Conservation (phyloP, 2,797 vertebrate genomes). For the Hemitrygon akajei region DNA sequence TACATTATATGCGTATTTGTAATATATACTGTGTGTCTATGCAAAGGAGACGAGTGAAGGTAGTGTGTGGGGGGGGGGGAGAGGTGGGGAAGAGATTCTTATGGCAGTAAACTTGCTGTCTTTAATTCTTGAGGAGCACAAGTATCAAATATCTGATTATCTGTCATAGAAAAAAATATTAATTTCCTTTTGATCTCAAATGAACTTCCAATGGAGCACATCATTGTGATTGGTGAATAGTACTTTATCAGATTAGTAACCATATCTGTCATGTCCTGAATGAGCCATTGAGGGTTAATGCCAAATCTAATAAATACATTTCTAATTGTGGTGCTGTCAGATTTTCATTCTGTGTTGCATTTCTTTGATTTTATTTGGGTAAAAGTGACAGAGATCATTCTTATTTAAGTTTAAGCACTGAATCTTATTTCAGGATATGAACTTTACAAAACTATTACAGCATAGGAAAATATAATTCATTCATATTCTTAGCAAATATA, state of each 20-base stretch:
- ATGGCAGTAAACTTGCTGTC: neutral
- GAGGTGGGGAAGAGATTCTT: neutral
- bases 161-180: neutral
- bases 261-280: neutral
- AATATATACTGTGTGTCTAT: neutral
- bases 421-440: neutral
- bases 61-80: too few species aligned
- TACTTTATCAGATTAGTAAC: neutral
- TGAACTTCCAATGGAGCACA: neutral
- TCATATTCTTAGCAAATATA: neutral
- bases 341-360: neutral
- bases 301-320: neutral
- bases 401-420: neutral
- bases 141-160: neutral
- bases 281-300: neutral
- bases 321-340: neutral
- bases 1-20: neutral
- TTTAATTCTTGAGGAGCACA: neutral
- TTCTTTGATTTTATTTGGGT: neutral
- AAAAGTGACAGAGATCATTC: neutral
- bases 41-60: too few species aligned
- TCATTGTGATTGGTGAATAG: neutral
- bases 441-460: neutral
- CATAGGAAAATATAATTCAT: neutral
- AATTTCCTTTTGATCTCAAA: slow-evolving; percentile 8